Evolutionary conservation across 2,888 invertebrate genomes (phyloP).

Genomic region (Sisyra nigra): DNA sequence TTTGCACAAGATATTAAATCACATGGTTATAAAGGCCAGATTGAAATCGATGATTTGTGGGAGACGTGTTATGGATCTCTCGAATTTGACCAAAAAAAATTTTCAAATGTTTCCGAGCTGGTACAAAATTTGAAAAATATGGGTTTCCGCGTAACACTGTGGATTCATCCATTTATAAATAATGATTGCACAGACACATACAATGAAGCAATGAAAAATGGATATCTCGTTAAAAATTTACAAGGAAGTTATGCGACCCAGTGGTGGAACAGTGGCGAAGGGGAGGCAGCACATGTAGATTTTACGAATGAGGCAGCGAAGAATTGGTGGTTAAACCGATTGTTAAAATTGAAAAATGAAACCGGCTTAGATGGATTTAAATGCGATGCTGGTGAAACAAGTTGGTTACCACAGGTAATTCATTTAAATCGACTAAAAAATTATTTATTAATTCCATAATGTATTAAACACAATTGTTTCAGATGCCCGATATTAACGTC

Average conservation of each 20-base stretch:
- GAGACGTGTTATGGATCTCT: slow-evolving; percentile 74
- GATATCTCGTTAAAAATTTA: slow-evolving; percentile 35
- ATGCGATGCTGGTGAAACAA: slow-evolving; percentile 67
- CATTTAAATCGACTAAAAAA: too few species aligned
- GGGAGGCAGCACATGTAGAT: slow-evolving; percentile 45
- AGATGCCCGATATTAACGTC: slow-evolving; percentile 38
- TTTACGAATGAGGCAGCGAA: slow-evolving; percentile 53
- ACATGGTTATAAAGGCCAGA: slow-evolving; percentile 53
- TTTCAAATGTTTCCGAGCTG: slow-evolving; percentile 47
- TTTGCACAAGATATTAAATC: slow-evolving; percentile 52
- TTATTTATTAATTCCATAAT: too few species aligned
- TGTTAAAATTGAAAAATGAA: slow-evolving; percentile 34
- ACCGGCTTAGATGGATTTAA: slow-evolving; percentile 60
- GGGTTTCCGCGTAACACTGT: slow-evolving; percentile 61
- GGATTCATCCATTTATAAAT: slow-evolving; percentile 81
- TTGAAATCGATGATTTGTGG: slow-evolving; percentile 83
- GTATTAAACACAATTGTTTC: not conserved
- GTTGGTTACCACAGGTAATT: slow-evolving; percentile 44
- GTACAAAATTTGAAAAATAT: slow-evolving; percentile 41
- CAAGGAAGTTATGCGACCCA: slow-evolving; percentile 29
- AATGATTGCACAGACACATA: slow-evolving; percentile 46
- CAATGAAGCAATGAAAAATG: slow-evolving; percentile 35
- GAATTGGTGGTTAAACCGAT: slow-evolving; percentile 35
- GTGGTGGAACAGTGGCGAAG: slow-evolving; percentile 40
- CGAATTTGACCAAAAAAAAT: slow-evolving; percentile 49